Percentiles rank a stretch among this genome's conserved stretches.
These are phyloP conservation scores for Platichthys flesus DNA, from an alignment of 2,113 vertebrate species.

Conservation along the genomic window DNA sequence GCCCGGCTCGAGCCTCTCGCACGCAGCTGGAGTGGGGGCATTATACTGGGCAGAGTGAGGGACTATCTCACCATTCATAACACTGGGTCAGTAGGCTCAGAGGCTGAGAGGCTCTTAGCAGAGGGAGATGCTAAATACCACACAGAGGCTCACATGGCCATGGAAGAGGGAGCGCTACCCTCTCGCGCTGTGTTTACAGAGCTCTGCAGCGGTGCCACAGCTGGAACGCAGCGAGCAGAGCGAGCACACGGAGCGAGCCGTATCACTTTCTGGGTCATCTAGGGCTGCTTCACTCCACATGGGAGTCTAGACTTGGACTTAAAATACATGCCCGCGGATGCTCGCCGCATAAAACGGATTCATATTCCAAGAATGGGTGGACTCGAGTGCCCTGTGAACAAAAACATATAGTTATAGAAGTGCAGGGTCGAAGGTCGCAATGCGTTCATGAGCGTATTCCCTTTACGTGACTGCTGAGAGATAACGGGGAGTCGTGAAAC, in stretches of 20 bases:
- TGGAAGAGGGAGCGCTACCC: slow-evolving; percentile 33
- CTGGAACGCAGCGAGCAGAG: slow-evolving; percentile 65
- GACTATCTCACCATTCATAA: slow-evolving; percentile 29
- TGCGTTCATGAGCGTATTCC: slow-evolving; percentile 2
- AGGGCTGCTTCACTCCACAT: slow-evolving; percentile 38
- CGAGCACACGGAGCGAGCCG: slow-evolving; percentile 12
- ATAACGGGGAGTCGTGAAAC: not conserved
- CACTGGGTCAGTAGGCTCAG: slow-evolving; percentile 32
- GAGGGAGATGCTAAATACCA: slow-evolving; percentile 63
- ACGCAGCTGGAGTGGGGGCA: not conserved
- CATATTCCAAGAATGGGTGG: slow-evolving; percentile 41
- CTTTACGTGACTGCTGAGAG: slow-evolving; percentile 3
- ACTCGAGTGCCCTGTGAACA: not conserved
- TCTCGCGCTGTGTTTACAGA: slow-evolving; percentile 58
- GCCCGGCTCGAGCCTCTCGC: slow-evolving; percentile 19
- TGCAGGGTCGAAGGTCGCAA: slow-evolving; percentile 1
- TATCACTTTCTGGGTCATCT: slow-evolving; percentile 70
- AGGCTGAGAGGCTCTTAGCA: slow-evolving; percentile 46
- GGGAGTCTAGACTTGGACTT: slow-evolving; percentile 48
- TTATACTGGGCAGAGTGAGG: slow-evolving; percentile 7
- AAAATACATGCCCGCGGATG: slow-evolving; percentile 35
- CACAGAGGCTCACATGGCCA: slow-evolving; percentile 21
- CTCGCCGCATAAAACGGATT: slow-evolving; percentile 23
- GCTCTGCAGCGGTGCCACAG: slow-evolving; percentile 64
- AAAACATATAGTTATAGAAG: slow-evolving; percentile 34